Base-by-base conservation (phyloP, 1,140 invertebrate genomes). In the Tetragnatha versicolor region DNA sequence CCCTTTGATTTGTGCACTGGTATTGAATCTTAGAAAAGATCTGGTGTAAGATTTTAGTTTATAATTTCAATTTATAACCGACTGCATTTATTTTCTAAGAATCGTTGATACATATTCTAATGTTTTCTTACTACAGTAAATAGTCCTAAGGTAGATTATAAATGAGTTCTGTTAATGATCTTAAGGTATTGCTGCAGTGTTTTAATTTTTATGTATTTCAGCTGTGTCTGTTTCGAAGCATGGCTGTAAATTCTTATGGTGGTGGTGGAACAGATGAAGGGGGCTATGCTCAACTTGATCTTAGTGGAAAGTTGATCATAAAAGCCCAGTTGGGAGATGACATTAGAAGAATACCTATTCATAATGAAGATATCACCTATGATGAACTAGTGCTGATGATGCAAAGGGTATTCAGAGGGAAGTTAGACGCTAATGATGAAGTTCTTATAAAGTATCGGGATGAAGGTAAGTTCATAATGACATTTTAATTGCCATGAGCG, bases 371-470 rank as follows among this genome's bases (percentile, higher is more conserved):
- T 45, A 90, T 93, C 69, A 93, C 91, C 2, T 92, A 91, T 84
- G 91, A 93, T 87, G 92, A 93, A 85, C 83, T 93, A 20, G 88
- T 93, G 45, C 85, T 93, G 17, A 93, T 93, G 92, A 92, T 93
- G 91, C 91, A 92, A 84, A 84, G 92, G 80, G 90, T 93, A 4
- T 93, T 92, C 84, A 83, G 89, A 42, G 91, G 90, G 12, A 89
- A 91, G 83, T 83, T 93, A 5, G 87, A 84, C 45, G 88, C 87
- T 29, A 89, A 88, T 82, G 91, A 92, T 88, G 91, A 93, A 81
- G 89, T 93, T 68, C 89, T 88, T 2, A 88, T 93, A 20, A 93
- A 93, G 85, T 93, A 92, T 83, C 91, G 91, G 86, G 92, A 92
- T 87, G 91, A 92, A 89, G 90, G 90, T 90, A 33, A 20, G 27